phyloP scores from a whole-genome alignment of 2,113 vertebrate species.

The Galbula dea region DNA sequence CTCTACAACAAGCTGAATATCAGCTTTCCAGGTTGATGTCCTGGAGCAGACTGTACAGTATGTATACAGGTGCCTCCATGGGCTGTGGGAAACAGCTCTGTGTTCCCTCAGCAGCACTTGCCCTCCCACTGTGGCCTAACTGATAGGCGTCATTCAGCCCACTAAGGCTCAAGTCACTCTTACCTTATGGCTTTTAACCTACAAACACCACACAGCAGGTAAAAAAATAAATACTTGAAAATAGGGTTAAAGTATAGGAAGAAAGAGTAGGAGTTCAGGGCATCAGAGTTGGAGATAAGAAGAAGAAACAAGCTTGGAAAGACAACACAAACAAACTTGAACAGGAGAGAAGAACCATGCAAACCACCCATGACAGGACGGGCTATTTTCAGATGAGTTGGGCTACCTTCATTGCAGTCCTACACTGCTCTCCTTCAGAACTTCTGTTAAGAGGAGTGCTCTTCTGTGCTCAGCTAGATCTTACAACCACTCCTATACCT shows the following conservation, averaged over 20 bases:
- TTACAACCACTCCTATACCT: not conserved
- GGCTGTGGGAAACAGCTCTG: not conserved
- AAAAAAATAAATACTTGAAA: not conserved
- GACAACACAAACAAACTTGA: not conserved
- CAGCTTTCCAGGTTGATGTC: not conserved
- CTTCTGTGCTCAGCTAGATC: not conserved
- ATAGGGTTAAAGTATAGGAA: not conserved
- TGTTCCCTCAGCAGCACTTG: not conserved
- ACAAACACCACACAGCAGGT: accelerated
- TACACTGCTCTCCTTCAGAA: not conserved
- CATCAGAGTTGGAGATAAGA: not conserved
- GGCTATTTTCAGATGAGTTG: not conserved
- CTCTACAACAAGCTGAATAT: not conserved
- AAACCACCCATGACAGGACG: not conserved
- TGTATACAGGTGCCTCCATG: not conserved
- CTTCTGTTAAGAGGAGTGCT: not conserved
- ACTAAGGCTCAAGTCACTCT: not conserved
- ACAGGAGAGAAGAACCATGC: not conserved
- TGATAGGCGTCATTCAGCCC: not conserved
- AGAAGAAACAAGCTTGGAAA: not conserved
- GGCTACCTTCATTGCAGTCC: not conserved
- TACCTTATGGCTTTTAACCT: not conserved
- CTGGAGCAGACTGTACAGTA: not conserved
- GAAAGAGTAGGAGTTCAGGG: not conserved
- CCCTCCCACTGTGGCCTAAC: not conserved